phyloP scores from a whole-genome alignment of 23 tunicate genomes.

The Halocynthia aurantium region DNA sequence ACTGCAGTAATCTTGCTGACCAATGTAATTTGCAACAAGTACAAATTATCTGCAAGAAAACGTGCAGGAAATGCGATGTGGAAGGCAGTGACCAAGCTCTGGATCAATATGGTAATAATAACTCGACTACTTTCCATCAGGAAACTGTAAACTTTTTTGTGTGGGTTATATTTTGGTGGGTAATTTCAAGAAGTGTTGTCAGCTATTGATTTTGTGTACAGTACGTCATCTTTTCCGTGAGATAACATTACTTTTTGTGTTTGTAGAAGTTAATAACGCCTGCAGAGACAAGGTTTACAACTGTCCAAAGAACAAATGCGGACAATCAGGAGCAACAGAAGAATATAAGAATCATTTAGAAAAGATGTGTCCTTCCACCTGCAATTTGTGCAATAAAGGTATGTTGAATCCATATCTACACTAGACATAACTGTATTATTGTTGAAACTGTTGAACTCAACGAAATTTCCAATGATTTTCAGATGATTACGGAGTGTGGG shows the following conservation, averaged over 20 bases:
- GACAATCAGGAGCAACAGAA: not conserved
- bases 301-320: constrained; percentile 38
- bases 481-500: constrained; percentile 41
- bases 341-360: constrained; percentile 24
- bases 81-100: constrained; percentile 24
- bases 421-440: not conserved
- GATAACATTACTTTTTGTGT: too few species aligned
- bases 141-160: too few species aligned
- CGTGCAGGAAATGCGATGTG: constrained; percentile 39
- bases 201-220: too few species aligned
- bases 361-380: constrained; percentile 51
- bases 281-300: constrained; percentile 37
- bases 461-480: not conserved
- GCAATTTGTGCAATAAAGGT: constrained; percentile 34
- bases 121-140: not conserved
- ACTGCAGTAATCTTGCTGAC: constrained; percentile 20
- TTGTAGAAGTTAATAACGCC: not conserved
- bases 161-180: too few species aligned
- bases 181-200: too few species aligned
- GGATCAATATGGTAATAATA: constrained; percentile 1
- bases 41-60: constrained; percentile 26
- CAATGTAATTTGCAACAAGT: constrained; percentile 33
- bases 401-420: not conserved
- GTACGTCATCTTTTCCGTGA: too few species aligned
- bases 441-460: not conserved